Evolutionary conservation across 2,888 invertebrate genomes (phyloP).

Genomic region (Pristionchus entomophagus): DNA sequence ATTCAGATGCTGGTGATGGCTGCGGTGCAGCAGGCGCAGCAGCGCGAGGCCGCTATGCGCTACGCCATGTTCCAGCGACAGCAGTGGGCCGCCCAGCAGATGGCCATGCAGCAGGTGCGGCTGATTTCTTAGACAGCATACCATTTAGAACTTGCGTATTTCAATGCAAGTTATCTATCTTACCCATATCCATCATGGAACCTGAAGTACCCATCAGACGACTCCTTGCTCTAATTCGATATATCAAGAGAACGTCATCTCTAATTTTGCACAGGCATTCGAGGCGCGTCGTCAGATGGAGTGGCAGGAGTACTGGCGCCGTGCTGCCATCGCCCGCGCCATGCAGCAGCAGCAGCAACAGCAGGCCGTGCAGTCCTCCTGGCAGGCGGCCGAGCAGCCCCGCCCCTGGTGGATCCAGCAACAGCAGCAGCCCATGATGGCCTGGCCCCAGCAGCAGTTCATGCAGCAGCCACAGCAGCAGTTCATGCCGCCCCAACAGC

Average conservation of each 20-base stretch:
- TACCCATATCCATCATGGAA: too few species aligned
- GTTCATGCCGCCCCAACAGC: neutral
- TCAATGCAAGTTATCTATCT: too few species aligned
- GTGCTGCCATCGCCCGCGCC: conserved; percentile 2
- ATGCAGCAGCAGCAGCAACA: conserved; percentile 28
- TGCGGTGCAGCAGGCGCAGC: conserved; percentile 13
- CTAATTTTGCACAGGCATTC: neutral
- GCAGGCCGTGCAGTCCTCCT: neutral
- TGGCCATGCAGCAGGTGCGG: conserved; percentile 20
- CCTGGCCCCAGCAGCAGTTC: conserved; percentile 42
- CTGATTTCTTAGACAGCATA: too few species aligned
- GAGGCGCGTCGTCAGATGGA: conserved; percentile 34
- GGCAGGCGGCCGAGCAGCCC: conserved; percentile 38
- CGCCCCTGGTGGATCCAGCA: conserved; percentile 36
- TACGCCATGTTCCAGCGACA: conserved; percentile 39
- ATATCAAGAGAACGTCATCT: neutral
- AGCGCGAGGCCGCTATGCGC: conserved; percentile 27
- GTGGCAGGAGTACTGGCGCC: conserved; percentile 46
- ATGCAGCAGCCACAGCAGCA: neutral
- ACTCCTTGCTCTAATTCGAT: too few species aligned
- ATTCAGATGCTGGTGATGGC: conserved; percentile 37
- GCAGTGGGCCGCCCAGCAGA: conserved; percentile 27
- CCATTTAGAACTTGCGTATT: too few species aligned
- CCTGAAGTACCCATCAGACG: too few species aligned
- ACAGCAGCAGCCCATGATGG: conserved; percentile 44